Base-by-base conservation (phyloP, 2,797 vertebrate genomes). In the Tenualosa ilisha region DNA sequence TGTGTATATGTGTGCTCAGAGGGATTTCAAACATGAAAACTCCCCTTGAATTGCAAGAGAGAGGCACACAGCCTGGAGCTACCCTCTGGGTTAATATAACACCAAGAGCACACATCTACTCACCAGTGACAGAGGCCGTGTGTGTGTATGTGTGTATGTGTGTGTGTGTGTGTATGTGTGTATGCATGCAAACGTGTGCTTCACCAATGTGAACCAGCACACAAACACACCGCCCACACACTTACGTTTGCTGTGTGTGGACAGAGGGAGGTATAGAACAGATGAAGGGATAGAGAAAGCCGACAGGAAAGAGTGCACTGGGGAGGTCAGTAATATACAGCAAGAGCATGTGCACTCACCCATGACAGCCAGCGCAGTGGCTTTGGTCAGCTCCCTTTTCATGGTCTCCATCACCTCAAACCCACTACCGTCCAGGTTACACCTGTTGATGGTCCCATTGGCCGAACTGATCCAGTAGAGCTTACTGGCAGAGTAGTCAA, bases 391-490 rank as follows among this genome's bases (percentile, higher is more conserved):
- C 89, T 97, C 96, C 93, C 96, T 96, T 94, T 97, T 99, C 93
- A 98, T 96, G 89, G 96, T 95, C 90, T 99, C 98, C 91, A 99
- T 97, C 92, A 98, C 96, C 94, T 99, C 98, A 91, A 99, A 96
- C 88, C 96, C 96, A 68, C 94, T 95, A 89, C 98, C 98, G 20
- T 99, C 98, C 92, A 99, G 93, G 96, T 96, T 98, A 94, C 98
- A 99, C 95, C 98, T 97, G 91, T 98, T 99, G 96, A 99, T 98
- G 88, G 98, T 99, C 93, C 97, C 96, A 89, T 99, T 99, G 95
- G 97, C 96, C 0, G 98, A 98, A 93, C 97, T 99, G 92, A 99
- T 98, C 98, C 98, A 99, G 93, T 99, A 99, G 82, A 99, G 95
- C 90, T 98, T 99, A 94, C 96, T 98, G 91, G 97, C 96, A 84